Percentiles rank a stretch among this genome's conserved stretches.
phyloP scores from a whole-genome alignment of 2,113 vertebrate species.

The Hippocampus mohnikei region DNA sequence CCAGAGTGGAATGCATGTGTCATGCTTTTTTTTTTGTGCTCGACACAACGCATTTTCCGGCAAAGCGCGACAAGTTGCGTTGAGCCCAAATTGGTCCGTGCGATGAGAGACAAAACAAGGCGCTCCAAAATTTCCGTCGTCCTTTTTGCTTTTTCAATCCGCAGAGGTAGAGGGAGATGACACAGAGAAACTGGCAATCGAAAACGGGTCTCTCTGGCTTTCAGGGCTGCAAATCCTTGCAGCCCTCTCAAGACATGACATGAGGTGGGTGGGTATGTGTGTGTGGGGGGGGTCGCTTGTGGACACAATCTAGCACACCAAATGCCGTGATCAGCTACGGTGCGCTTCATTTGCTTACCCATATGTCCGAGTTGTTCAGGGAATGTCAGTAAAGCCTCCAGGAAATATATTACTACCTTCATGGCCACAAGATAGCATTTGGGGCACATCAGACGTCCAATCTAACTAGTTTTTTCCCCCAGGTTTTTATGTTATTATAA shows the following conservation, averaged over 20 bases:
- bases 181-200: slow-evolving; percentile 28
- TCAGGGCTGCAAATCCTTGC: slow-evolving; percentile 34
- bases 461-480: too few relatives aligned
- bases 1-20: not conserved
- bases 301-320: too few relatives aligned
- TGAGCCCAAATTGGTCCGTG: slow-evolving; percentile 43
- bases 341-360: too few relatives aligned
- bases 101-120: slow-evolving; percentile 52
- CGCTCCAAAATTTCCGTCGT: slow-evolving; percentile 50
- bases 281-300: too few relatives aligned
- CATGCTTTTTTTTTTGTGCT: not conserved
- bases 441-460: too few relatives aligned
- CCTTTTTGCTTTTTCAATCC: slow-evolving; percentile 46
- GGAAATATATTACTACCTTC: too few relatives aligned
- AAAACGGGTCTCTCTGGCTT: slow-evolving; percentile 39
- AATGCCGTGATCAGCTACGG: too few relatives aligned
- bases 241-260: slow-evolving; percentile 8
- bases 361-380: too few relatives aligned
- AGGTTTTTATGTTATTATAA: too few relatives aligned
- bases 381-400: too few relatives aligned
- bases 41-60: slow-evolving; percentile 2
- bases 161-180: slow-evolving; percentile 44
- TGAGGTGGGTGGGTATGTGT: not conserved
- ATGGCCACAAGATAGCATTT: too few relatives aligned
- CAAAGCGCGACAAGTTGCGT: slow-evolving; percentile 32